Evolutionary conservation across 1,140 invertebrate genomes (phyloP), one percentile per base, ranked within the genome.

Genomic region (Pantala flavescens): DNA sequence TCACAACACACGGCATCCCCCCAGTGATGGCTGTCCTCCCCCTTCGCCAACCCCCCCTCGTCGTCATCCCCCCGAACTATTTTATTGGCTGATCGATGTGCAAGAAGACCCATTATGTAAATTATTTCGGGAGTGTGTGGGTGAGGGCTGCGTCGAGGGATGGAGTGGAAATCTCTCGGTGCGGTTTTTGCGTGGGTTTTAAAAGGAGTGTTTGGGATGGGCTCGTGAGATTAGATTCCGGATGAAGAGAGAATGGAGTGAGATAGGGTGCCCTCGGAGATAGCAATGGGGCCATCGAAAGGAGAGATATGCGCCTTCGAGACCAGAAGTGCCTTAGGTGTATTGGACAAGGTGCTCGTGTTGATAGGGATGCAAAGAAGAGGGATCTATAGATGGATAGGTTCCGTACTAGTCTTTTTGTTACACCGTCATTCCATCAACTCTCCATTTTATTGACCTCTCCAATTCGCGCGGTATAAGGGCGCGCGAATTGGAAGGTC

Each of bases 51-150:
- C 49, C 2, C 49, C 49, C 49, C 49, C 49, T 63, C n/a, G 49
- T 16, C n/a, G 49, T 63, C n/a, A 16, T 21, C 49, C 49, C n/a
- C 49, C 49, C 14, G 49, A 63, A 21, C 49, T 63, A 63, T 63
- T 63, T 63, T 63, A 63, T 63, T 63, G 49, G 49, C 49, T 63
- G 49, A 63, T 63, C 49, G 49, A 63, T 63, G 49, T 63, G 49
- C 49, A 63, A 63, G 49, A 63, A 63, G 49, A 63, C 49, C 49
- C 49, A 63, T 63, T 63, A 63, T 63, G 49, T 63, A 63, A 63
- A 63, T 63, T 63, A 63, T 63, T 63, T 63, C 49, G 49, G 49
- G 49, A 19, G 49, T 3, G 49, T 7, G 3, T 63, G 5, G 49
- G n/a, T 12, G 49, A 63, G 49, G 49, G 49, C 14, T 63, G 49